phyloP scores from a whole-genome alignment of 1,140 invertebrate genomes.

The Harpegnathos saltator region DNA sequence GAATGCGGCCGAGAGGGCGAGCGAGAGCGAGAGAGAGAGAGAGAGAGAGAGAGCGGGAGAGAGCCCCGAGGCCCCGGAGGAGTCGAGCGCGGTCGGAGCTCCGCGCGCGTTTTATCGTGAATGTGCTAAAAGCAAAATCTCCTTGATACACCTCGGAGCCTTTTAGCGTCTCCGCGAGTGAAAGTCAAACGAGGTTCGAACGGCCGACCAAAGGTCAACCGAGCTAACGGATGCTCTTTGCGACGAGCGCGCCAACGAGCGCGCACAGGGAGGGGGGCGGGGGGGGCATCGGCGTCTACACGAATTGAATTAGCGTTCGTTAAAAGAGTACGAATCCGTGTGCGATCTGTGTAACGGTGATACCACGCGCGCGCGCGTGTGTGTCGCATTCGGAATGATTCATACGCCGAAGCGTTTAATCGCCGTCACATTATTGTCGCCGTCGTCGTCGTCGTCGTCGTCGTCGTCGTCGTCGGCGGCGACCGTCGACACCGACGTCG shows the following conservation, averaged over 20 bases:
- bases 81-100: slow-evolving; percentile 63
- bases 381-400: neutral
- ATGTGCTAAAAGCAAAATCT: slow-evolving; percentile 86
- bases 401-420: slow-evolving; percentile 34
- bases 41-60: too few relatives aligned
- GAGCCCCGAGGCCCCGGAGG: slow-evolving; percentile 57
- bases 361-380: neutral
- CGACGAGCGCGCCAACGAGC: slow-evolving; percentile 28
- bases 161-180: slow-evolving; percentile 84
- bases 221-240: slow-evolving; percentile 60
- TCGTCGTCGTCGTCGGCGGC: too few relatives aligned
- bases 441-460: too few relatives aligned
- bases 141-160: slow-evolving; percentile 84
- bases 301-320: slow-evolving; percentile 18
- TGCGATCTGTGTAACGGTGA: neutral
- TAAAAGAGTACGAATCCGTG: neutral
- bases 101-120: slow-evolving; percentile 84
- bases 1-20: too few relatives aligned
- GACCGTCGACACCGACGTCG: too few relatives aligned
- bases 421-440: too few relatives aligned
- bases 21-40: too few relatives aligned
- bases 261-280: too few relatives aligned
- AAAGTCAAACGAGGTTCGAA: slow-evolving; percentile 81
- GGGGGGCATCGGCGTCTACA: neutral
- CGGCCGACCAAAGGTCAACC: slow-evolving; percentile 61